Percentiles rank a stretch among this genome's conserved stretches.
Conservation (phyloP, 1,140 invertebrate genomes). For the Watersipora subatra region DNA sequence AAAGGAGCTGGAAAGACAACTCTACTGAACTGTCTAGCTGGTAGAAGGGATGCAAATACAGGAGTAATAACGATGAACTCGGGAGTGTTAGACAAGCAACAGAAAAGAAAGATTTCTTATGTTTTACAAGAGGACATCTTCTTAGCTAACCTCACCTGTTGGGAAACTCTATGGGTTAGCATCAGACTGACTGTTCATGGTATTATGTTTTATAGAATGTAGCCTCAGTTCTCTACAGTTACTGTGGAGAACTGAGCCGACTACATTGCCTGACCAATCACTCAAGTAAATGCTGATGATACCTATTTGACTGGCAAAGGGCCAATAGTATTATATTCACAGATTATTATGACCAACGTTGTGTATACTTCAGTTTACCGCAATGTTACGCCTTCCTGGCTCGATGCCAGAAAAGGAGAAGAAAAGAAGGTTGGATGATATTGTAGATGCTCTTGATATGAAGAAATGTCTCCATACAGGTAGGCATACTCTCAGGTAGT, state of each 20-base stretch:
- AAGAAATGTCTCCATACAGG: conserved; percentile 62
- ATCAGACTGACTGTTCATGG: no score
- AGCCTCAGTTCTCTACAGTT: no score
- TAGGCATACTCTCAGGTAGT: no score
- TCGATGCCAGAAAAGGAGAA: conserved; percentile 58
- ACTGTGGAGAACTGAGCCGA: no score
- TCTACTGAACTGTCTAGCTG: conserved; percentile 53
- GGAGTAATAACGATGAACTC: conserved; percentile 62
- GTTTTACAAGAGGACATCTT: conserved; percentile 73
- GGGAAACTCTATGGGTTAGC: conserved; percentile 60
- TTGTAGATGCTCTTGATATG: conserved; percentile 63
- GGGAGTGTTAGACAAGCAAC: conserved; percentile 58
- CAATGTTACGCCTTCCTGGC: conserved; percentile 59
- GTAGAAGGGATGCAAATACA: conserved; percentile 50
- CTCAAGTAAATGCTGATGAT: no score
- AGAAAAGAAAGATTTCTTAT: conserved; percentile 64
- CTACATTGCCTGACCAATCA: no score
- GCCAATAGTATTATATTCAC: no score
- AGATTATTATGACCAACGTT: no score
- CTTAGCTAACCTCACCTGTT: conserved; percentile 63
- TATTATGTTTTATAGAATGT: no score
- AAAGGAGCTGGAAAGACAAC: conserved; percentile 66
- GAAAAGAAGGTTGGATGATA: conserved; percentile 62
- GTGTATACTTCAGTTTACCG: conserved; percentile 52
- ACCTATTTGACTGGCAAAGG: no score